Conservation (phyloP, 2,888 invertebrate species). For the Catotricha subobsoleta region DNA sequence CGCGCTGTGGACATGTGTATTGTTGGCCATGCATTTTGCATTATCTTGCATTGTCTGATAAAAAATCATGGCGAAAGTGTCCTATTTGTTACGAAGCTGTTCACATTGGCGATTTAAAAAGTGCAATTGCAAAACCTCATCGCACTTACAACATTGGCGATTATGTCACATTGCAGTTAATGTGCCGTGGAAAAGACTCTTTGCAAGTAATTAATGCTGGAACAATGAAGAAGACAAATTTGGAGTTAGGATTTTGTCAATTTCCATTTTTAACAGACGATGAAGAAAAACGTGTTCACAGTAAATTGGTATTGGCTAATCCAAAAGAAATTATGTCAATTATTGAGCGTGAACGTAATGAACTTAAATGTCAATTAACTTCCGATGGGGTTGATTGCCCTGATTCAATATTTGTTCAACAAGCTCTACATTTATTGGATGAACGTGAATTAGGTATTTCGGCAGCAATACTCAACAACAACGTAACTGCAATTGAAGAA, state of each 20-base stretch:
- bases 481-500: background rate
- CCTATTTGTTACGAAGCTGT: conserved; percentile 84
- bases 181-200: conserved; percentile 60
- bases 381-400: conserved; percentile 52
- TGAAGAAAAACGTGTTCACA: conserved; percentile 39
- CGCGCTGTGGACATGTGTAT: conserved; percentile 86
- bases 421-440: conserved; percentile 54
- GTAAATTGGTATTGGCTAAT: conserved; percentile 56
- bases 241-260: background rate
- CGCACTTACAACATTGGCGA: conserved; percentile 36
- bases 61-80: conserved; percentile 65
- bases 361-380: conserved; percentile 42
- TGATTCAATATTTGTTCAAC: conserved; percentile 70
- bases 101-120: conserved; percentile 63
- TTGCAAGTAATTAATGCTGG: conserved; percentile 20
- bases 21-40: conserved; percentile 93
- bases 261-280: conserved; percentile 33
- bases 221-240: background rate
- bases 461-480: background rate
- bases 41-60: conserved; percentile 72
- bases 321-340: conserved; percentile 48
- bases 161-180: conserved; percentile 58
- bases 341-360: conserved; percentile 51
- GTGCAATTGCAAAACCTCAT: conserved; percentile 14
- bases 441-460: conserved; percentile 28